Evolutionary conservation across 2,113 vertebrate genomes (phyloP), one percentile per base, ranked within the genome.

Genomic region (Puntigrus tetrazona): DNA sequence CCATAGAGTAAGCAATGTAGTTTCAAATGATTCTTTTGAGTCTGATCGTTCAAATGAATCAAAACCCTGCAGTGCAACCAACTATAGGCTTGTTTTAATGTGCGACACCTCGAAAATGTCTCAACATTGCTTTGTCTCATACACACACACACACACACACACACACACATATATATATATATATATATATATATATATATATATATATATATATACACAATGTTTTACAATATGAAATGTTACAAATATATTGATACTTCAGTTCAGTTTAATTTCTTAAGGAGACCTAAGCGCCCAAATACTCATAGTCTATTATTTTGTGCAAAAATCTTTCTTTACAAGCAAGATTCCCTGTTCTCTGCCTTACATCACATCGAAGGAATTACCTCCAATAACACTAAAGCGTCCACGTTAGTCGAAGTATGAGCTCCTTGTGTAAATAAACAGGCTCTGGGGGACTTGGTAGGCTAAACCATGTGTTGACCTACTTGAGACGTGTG

Each of bases 381-480:
- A 88, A 93, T 93, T 93, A 91, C 85, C 77, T 81, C 81, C 67
- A 91, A 90, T 86, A 92, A 90, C 88, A 91, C 76, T 74, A 38
- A 80, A 27, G 45, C 9, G 29, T 81, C 52, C 81, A 87, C 72
- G 7, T 81, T 86, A 86, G 83, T 79, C 27, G 59, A 72, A 45
- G 88, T 88, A 87, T 34, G 57, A 70, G 72, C 89, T 90, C 38
- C 79, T 87, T 80, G 86, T 89, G 87, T 86, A 92, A 91, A 75
- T 90, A 92, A 93, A 92, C 91, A 92, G 22, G 82, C 25, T 67
- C 18, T 38, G 76, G 63, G 34, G 18, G 43, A 43, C 57, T 78
- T 75, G 81, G 67, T 67, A 38, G 50, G 69, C 50, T 77, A 55
- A 45, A 63, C 59, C 43, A 38, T 34, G 47, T 47, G 75, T 69